Conservation (phyloP, 1,140 invertebrate genomes). For the Hylaeus anthracinus region DNA sequence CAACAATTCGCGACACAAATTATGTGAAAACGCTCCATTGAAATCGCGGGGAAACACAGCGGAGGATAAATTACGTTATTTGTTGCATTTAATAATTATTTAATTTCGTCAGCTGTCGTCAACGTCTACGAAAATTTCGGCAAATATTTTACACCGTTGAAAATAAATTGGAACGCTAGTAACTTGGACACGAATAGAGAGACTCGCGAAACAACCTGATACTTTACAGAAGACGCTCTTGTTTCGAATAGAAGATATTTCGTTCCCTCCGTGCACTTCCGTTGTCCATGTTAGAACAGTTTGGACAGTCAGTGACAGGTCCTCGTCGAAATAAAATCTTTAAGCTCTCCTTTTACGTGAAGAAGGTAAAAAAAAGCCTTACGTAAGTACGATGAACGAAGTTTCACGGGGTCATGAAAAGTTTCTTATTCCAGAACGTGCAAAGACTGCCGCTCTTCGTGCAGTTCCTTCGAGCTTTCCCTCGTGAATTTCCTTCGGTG, state of each 20-base stretch:
- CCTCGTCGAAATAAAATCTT: constrained; percentile 25
- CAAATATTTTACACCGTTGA: no score
- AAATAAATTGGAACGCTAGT: no score
- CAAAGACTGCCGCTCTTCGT: constrained; percentile 21
- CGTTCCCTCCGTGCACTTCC: no score
- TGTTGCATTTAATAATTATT: no score
- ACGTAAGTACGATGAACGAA: constrained; percentile 28
- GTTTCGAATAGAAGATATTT: not conserved
- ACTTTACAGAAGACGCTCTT: not conserved
- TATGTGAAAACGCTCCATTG: no score
- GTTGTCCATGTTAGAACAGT: not conserved
- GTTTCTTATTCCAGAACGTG: constrained; percentile 55
- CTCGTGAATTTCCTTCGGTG: constrained; percentile 39
- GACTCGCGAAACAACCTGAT: no score
- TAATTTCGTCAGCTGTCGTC: no score
- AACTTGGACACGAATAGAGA: no score
- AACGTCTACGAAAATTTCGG: no score
- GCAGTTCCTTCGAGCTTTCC: constrained; percentile 20
- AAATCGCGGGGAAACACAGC: no score
- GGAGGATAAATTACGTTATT: no score
- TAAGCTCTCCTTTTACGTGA: constrained; percentile 16
- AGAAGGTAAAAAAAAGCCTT: not conserved
- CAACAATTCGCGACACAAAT: no score
- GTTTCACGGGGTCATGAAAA: constrained; percentile 55
- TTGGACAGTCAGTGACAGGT: constrained; percentile 10